Conservation (phyloP, 2,113 vertebrate genomes). For the Nipponia nippon region DNA sequence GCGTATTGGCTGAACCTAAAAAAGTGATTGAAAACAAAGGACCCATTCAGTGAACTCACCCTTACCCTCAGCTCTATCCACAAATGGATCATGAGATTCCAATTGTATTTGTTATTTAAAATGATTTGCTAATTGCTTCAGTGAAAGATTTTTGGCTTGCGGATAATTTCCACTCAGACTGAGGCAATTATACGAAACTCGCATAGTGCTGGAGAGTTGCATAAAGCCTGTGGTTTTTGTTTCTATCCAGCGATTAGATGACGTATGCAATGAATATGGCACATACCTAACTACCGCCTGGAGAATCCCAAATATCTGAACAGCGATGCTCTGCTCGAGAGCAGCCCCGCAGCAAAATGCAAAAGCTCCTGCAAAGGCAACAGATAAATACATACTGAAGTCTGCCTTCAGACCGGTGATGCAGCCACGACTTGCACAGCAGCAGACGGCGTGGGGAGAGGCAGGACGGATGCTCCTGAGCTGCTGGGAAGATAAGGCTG, state of each 20-base stretch:
- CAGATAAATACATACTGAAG: background rate
- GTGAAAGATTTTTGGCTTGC: constrained; percentile 42
- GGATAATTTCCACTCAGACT: background rate
- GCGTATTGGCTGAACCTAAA: background rate
- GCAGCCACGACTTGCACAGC: background rate
- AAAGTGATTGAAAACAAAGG: constrained; percentile 5
- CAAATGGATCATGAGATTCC: background rate
- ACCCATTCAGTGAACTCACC: background rate
- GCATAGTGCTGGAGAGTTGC: background rate
- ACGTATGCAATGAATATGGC: background rate
- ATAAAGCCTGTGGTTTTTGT: background rate
- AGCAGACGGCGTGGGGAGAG: background rate
- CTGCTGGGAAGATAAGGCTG: background rate
- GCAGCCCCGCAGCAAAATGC: background rate
- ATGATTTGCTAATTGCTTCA: constrained; percentile 33
- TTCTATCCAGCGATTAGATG: background rate
- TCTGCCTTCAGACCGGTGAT: accelerated
- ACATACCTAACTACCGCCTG: background rate
- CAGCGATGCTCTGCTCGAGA: background rate
- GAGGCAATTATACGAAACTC: background rate
- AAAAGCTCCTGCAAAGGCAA: background rate
- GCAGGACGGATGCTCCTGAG: background rate
- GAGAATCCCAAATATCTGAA: background rate
- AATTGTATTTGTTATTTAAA: constrained; percentile 19
- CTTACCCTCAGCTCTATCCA: background rate